Conservation (phyloP, 1,140 invertebrate species). For the Propsilocerus akamusi region DNA sequence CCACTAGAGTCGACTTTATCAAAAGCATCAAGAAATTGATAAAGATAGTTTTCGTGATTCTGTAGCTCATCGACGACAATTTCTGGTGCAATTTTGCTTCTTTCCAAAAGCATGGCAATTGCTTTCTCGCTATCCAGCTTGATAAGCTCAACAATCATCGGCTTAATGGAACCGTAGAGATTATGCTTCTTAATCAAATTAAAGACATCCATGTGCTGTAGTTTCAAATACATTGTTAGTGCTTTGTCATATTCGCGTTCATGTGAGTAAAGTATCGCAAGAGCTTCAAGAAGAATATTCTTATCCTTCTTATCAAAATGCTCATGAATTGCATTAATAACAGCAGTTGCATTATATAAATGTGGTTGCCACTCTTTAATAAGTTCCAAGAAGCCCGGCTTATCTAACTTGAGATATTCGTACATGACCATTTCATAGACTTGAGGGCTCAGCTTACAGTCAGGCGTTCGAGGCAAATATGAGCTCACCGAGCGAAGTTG, state of each 20-base stretch:
- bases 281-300: constrained; percentile 59
- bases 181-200: constrained; percentile 67
- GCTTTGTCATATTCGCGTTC: constrained; percentile 85
- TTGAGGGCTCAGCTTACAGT: constrained; percentile 53
- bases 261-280: constrained; percentile 83
- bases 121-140: constrained; percentile 70
- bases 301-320: constrained; percentile 47
- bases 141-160: constrained; percentile 82
- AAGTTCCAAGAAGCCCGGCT: constrained; percentile 67
- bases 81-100: constrained; percentile 49
- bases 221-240: constrained; percentile 72
- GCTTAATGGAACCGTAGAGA: constrained; percentile 61
- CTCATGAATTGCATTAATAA: constrained; percentile 72
- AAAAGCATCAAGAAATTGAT: constrained; percentile 56
- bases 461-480: constrained; percentile 54
- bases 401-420: constrained; percentile 79
- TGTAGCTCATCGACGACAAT: constrained; percentile 63
- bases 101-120: constrained; percentile 66
- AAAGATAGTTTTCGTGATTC: constrained; percentile 55
- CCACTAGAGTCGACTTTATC: constrained; percentile 50
- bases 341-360: constrained; percentile 70
- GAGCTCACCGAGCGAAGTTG: constrained; percentile 69
- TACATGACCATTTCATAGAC: constrained; percentile 93
- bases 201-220: constrained; percentile 76
- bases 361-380: constrained; percentile 73